Base-by-base conservation (phyloP, 2,113 vertebrate species). In the Trematocara stigmaticum region DNA sequence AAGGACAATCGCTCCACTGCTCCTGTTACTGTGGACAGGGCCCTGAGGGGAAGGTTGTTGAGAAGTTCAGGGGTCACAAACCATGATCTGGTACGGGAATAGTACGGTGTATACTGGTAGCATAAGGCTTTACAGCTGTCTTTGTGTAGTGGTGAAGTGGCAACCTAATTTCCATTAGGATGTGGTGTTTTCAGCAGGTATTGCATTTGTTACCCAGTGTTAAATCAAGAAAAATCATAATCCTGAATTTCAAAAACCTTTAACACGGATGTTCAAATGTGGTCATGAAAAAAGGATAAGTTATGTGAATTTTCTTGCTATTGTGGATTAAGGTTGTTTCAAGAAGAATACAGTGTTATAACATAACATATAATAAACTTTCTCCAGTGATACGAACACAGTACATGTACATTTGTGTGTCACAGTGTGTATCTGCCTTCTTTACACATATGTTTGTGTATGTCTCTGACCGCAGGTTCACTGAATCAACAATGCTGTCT, bases 381-480 rank as follows among this genome's bases (percentile, higher is more conserved):
- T 45, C 6, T 29, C 64, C 13, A 42, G 71, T 23, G 80, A 51
- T 82, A 12, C 59, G 76, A 29, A 55, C 38, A 29, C 66, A 38
- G 59, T 71, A 10, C 71, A 76, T 79, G 61, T 23, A 40, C 35
- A 20, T 61, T 66, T 74, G 79, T 84, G 49, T 81, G 87, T 71
- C 47, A 57, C 18, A 55, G 64, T 76, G 88, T 89, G 85, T 71
- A 76, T 69, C 83, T 81, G 78, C 66, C 82, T 78, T 66, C 59
- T 64, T 87, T 82, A 85, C 88, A 90, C 92, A 85, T 79, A 12
- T 1, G 71, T 74, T 74, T 85, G 91, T 86, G 87, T 93, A 79
- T 88, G 87, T 90, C 86, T 91, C 88, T 93, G 94, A 93, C 93
- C 88, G 86, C 95, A 95, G 95, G 96, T 96, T 95, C 95, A 95